phyloP scores from a whole-genome alignment of 2,888 invertebrate species.

The Chirona hameri region DNA sequence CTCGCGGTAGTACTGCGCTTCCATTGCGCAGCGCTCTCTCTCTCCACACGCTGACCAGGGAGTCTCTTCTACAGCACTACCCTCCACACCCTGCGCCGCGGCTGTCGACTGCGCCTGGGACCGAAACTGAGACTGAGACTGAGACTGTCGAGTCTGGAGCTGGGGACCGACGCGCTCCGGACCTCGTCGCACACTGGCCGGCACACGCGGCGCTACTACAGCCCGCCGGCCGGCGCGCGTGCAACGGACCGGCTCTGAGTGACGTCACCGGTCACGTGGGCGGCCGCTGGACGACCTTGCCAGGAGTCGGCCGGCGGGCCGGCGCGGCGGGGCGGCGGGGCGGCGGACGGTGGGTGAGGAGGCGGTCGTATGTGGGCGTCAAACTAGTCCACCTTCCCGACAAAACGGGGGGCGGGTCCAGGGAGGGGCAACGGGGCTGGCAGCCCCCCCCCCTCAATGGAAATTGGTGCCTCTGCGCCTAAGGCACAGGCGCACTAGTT shows the following conservation, averaged over 20 bases:
- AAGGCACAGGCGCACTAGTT: no score
- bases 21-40: background rate
- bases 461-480: no score
- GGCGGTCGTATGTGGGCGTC: no score
- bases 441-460: no score
- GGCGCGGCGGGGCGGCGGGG: background rate
- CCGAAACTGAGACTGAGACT: background rate
- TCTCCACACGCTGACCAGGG: no score
- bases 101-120: background rate
- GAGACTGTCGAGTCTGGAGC: no score
- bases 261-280: conserved; percentile 22
- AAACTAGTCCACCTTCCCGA: no score
- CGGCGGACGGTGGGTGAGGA: background rate
- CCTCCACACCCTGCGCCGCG: no score
- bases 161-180: background rate
- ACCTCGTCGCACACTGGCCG: background rate
- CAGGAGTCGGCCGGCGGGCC: background rate
- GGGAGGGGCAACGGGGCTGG: no score
- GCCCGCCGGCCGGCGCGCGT: background rate
- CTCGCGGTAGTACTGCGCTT: conserved; percentile 31
- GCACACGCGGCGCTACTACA: background rate
- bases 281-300: background rate
- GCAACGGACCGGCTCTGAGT: background rate
- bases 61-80: no score
- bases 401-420: no score